These are phyloP conservation scores for Myathropa florea DNA, from an alignment of 2,888 invertebrate species.

Conservation along the genomic window DNA sequence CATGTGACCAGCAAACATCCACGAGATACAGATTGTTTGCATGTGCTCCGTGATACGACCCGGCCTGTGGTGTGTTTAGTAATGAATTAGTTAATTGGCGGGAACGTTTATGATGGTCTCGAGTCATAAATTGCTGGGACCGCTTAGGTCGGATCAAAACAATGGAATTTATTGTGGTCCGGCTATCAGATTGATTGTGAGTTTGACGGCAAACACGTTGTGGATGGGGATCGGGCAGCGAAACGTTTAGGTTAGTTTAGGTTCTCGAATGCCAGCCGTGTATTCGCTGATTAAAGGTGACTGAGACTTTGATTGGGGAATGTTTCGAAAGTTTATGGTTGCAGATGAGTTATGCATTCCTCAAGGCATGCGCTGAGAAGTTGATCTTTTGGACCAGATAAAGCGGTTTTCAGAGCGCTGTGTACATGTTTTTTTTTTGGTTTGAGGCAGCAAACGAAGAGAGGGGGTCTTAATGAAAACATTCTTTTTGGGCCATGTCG, in stretches of 20 bases:
- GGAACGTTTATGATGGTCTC: conserved; percentile 14
- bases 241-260: not conserved
- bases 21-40: not conserved
- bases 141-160: conserved; percentile 40
- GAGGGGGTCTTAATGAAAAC: too few species aligned
- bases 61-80: conserved; percentile 1
- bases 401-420: not conserved
- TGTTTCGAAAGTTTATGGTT: not conserved
- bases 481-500: not conserved
- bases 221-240: not conserved
- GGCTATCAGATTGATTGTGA: not conserved
- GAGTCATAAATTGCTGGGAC: conserved; percentile 22
- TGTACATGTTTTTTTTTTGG: too few species aligned
- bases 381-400: not conserved
- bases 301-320: not conserved
- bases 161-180: conserved; percentile 36
- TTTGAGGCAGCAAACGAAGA: too few species aligned
- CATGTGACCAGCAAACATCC: not conserved
- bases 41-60: not conserved
- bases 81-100: conserved; percentile 36
- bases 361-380: not conserved
- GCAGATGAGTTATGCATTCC: not conserved
- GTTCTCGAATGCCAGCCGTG: not conserved
- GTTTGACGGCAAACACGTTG: not conserved
- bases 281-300: not conserved